phyloP scores from a whole-genome alignment of 2,888 invertebrate genomes.

The Melieria picta region DNA sequence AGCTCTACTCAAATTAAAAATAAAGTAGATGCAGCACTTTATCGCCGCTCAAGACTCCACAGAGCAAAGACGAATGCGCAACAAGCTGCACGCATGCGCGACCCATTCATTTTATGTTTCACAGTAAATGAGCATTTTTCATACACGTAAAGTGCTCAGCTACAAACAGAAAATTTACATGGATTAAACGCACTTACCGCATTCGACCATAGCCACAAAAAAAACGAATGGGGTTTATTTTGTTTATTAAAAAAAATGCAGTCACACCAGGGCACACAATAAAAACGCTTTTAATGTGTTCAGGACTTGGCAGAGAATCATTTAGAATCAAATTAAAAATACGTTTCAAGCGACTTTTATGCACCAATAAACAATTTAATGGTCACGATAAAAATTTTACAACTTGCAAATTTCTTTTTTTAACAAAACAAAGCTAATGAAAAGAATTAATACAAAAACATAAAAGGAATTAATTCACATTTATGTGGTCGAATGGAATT shows the following conservation, averaged over 20 bases:
- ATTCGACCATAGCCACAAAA: too few species aligned
- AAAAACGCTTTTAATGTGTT: slow-evolving; percentile 14
- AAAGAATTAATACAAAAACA: too few species aligned
- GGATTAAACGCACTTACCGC: too few species aligned
- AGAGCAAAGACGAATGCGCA: too few species aligned
- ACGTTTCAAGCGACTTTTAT: slow-evolving; percentile 44
- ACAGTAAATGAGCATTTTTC: neutral
- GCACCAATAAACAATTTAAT: slow-evolving; percentile 44
- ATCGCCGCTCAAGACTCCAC: too few species aligned
- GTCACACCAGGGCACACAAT: neutral
- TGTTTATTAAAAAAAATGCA: neutral
- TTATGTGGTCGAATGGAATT: slow-evolving; percentile 36
- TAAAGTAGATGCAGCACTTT: neutral
- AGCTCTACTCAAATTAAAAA: too few species aligned
- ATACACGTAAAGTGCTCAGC: neutral
- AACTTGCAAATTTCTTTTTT: slow-evolving; percentile 5
- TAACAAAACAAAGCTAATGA: too few species aligned
- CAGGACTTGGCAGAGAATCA: slow-evolving; percentile 15
- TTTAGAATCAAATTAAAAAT: slow-evolving; percentile 49
- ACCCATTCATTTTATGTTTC: neutral
- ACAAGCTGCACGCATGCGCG: neutral
- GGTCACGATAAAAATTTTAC: neutral
- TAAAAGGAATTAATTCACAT: slow-evolving; percentile 38
- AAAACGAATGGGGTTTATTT: neutral
- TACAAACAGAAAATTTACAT: neutral